A percentile compares a stretch with the other conserved stretches of the same genome.
These are phyloP conservation scores for Hylaeus anthracinus DNA, from an alignment of 1,140 invertebrate species.

Conservation along the genomic window DNA sequence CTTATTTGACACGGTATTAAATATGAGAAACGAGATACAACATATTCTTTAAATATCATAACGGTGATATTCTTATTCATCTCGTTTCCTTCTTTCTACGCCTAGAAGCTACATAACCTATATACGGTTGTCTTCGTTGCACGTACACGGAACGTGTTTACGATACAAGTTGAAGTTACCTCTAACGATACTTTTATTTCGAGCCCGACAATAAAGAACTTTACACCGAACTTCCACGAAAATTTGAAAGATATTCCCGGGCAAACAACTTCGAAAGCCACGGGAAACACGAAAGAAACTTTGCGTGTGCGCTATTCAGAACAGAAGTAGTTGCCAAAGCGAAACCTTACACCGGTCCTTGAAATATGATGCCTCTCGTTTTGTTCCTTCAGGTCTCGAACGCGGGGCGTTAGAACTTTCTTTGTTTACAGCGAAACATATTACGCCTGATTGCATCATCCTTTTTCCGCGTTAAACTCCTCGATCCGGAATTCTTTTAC, in stretches of 20 bases:
- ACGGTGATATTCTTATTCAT: too few species aligned
- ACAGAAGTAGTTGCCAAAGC: slow-evolving; percentile 9
- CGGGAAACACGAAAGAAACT: slow-evolving; percentile 1
- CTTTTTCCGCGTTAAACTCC: too few species aligned
- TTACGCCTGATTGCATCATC: too few species aligned
- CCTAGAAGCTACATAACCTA: too few species aligned
- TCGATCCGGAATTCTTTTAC: too few species aligned
- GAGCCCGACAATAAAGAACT: slow-evolving; percentile 31
- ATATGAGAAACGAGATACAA: too few species aligned
- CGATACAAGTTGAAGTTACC: slow-evolving; percentile 17
- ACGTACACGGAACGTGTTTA: background rate
- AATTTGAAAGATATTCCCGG: slow-evolving; percentile 35
- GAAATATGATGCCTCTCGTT: slow-evolving; percentile 13
- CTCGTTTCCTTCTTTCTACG: too few species aligned
- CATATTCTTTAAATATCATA: too few species aligned
- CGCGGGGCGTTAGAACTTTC: background rate
- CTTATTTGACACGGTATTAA: too few species aligned
- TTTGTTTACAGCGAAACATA: too few species aligned
- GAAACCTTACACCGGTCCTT: slow-evolving; percentile 15
- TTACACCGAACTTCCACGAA: background rate
- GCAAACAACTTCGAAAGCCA: slow-evolving; percentile 19
- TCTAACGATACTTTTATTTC: slow-evolving; percentile 32
- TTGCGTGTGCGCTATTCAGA: background rate
- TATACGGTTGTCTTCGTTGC: slow-evolving; percentile 29
- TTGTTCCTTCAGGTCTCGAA: background rate